Base-by-base conservation (phyloP, 35 echinoderm and acorn worm species). In the Eucidaris tribuloides region DNA sequence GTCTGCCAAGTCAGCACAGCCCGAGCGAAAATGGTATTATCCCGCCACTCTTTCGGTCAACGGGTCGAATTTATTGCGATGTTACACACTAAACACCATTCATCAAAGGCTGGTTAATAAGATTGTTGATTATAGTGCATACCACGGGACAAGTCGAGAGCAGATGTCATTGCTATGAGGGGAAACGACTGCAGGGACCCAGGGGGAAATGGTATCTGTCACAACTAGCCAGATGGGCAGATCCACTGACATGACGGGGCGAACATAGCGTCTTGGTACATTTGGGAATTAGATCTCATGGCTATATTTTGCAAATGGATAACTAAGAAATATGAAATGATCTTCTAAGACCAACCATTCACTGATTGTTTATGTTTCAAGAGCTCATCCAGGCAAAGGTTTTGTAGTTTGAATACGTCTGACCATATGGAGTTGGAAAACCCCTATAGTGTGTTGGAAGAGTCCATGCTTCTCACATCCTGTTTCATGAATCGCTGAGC, bases 401-500 rank as follows among this genome's bases (percentile, higher is more conserved):
- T n/a, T n/a, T n/a, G n/a, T n/a, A n/a, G n/a, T n/a, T n/a, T n/a
- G n/a, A n/a, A n/a, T n/a, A n/a, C n/a, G n/a, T 40, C 68, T 74
- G 35, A 2, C 1, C 24, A 22, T 74, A 20, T 74, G 68, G 41
- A 74, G 68, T 74, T 25, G 5, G 44, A 74, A 41, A 22, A 38
- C 68, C 68, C 68, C 68, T 74, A n/a, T 41, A 38, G 44, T 7
- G 29, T 42, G 20, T 43, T 74, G 35, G 68, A 74, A 33, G 33
- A 74, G 68, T 74, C 48, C 48, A n/a, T n/a, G 48, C 48, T 52
- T 52, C n/a, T 52, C 68, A 74, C 68, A 74, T 74, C 68, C 68
- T 74, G 68, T 74, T 74, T 74, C 68, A 74, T 74, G 68, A 74
- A 74, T 74, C 68, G 68, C 68, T 74, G 68, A 74, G 68, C 68